phyloP scores from a whole-genome alignment of 2,113 vertebrate genomes.

The Nothoprocta pentlandii region DNA sequence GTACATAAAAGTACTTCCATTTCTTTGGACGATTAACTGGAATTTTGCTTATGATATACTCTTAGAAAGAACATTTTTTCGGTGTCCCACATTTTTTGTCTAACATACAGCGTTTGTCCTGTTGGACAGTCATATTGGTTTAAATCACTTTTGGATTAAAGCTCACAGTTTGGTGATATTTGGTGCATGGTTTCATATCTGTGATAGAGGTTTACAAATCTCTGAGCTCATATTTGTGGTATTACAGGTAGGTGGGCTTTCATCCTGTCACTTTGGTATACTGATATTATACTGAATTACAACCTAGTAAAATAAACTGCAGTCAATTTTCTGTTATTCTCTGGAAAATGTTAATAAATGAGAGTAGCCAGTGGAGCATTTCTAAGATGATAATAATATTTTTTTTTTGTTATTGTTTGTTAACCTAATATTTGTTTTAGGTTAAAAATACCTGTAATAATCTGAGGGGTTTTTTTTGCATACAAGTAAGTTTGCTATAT shows the following conservation, averaged over 20 bases:
- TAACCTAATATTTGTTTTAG: neutral
- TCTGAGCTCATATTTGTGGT: neutral
- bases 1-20: neutral
- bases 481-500: neutral
- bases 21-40: neutral
- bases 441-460: neutral
- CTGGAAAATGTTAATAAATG: neutral
- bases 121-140: neutral
- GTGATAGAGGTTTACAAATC: neutral
- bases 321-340: neutral
- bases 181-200: neutral
- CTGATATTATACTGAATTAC: neutral
- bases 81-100: neutral
- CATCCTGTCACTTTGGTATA: rapidly evolving
- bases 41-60: neutral
- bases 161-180: neutral
- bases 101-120: neutral
- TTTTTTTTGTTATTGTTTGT: no score
- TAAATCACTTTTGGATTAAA: neutral
- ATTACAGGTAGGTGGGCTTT: neutral
- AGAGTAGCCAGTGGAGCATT: neutral
- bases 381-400: no score
- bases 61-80: neutral
- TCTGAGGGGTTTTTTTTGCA: neutral
- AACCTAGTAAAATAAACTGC: no score